Base-by-base conservation (phyloP, 2,113 vertebrate genomes). In the Meleagris gallopavo region DNA sequence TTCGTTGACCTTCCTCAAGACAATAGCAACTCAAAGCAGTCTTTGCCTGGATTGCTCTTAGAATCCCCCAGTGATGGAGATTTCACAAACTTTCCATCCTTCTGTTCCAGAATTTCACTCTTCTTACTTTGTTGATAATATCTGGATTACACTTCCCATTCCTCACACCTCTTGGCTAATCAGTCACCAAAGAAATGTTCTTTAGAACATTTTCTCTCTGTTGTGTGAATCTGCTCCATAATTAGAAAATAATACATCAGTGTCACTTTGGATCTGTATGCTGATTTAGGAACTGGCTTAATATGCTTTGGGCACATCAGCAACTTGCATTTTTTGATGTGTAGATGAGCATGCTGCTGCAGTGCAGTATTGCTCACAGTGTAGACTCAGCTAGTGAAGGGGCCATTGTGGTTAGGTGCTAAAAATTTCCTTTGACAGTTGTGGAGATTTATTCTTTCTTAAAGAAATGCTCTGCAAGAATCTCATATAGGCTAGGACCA, bases 81-180 rank as follows among this genome's bases (percentile, higher is more conserved):
- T 72, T 88, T 92, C 88, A 81, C 57, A 84, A 90, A 90, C 86
- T 90, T 94, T 90, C 77, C 80, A 81, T 27, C 69, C 80, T 78
- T 78, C 90, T 93, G 70, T 64, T 88, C 61, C 57, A 78, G 73
- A 93, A 88, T 78, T 92, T 92, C 65, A 40, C 32, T 65, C 12
- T 62, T 89, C 36, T 86, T 90, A 48, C 40, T 78, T 92, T 86
- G 34, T 8, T 82, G 43, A 8, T 60, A 61, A 40, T 72, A 50
- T 72, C n/a, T 81, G 76, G 22, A 46, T 86, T 86, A 18, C 20
- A 38, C 85, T 83, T 93, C 41, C 86, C 45, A 62, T 76, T 91
- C 40, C 18, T 87, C 13, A 15, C 64, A 73, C 58, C 24, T 78
- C 40, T 70, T 84, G 66, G 62, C 50, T 83, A 38, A 84, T 75